These are phyloP conservation scores for Calosoma granatense DNA, from an alignment of 1,140 invertebrate genomes.

Conservation along the genomic window DNA sequence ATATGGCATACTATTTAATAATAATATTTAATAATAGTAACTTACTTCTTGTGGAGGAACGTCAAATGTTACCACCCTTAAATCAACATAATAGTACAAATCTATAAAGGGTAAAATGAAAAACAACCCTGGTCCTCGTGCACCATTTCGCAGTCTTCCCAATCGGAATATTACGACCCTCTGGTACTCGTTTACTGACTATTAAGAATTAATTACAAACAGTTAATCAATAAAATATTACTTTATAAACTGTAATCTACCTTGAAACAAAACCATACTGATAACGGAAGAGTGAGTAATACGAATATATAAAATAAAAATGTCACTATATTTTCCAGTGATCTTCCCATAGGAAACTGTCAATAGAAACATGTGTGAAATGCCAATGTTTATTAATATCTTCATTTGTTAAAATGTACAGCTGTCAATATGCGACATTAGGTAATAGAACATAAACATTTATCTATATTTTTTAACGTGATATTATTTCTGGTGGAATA, in stretches of 20 bases:
- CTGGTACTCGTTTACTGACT: conserved; percentile 71
- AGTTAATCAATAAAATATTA: too few relatives aligned
- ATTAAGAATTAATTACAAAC: too few relatives aligned
- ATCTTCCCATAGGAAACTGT: too few relatives aligned
- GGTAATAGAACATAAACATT: too few relatives aligned
- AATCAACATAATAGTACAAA: conserved; percentile 77
- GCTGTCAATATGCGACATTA: too few relatives aligned
- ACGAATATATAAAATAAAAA: conserved; percentile 45
- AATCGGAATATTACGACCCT: conserved; percentile 66
- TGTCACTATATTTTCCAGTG: too few relatives aligned
- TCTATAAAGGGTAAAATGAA: conserved; percentile 88
- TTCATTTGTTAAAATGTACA: too few relatives aligned
- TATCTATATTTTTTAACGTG: too few relatives aligned
- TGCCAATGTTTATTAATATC: too few relatives aligned
- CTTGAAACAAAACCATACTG: conserved; percentile 77
- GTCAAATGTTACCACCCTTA: conserved; percentile 73
- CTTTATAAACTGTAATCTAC: conserved; percentile 34
- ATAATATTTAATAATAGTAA: background rate
- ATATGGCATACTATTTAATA: too few relatives aligned
- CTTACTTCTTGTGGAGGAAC: conserved; percentile 69
- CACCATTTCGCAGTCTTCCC: conserved; percentile 53
- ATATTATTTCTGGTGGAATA: background rate
- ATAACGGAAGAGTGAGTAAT: conserved; percentile 74
- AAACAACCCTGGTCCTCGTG: conserved; percentile 72
- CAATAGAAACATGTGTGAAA: too few relatives aligned